Base-by-base conservation (phyloP, 2,797 vertebrate species). In the Acomys russatus region DNA sequence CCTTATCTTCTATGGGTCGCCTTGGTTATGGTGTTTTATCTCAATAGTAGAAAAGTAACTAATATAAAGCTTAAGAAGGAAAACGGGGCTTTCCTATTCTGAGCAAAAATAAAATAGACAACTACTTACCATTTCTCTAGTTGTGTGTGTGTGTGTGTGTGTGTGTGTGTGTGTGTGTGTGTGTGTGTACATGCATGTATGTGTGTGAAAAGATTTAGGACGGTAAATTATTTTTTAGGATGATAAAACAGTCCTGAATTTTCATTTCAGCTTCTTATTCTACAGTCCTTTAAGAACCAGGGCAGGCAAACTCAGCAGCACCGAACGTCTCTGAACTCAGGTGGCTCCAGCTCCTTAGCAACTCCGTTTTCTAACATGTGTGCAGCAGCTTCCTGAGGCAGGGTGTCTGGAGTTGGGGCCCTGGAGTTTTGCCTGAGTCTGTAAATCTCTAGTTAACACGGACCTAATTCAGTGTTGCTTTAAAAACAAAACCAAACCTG, bases 391-490 rank as follows among this genome's bases (percentile, higher is more conserved):
- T 96, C 90, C 76, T 95, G 86, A 84, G 96, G 61, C 56, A 92
- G 74, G 80, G 70, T 96, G 77, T 56, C 94, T 93, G 61, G 66
- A 92, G 82, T 77, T 88, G 83, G 79, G 59, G 51, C 66, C 76
- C 73, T 97, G 96, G 88, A 95, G 96, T 94, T 83, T 96, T 77
- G 93, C 93, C 94, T 68, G 56, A 88, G 23, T 97, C 95, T 97
- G 73, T 94, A 95, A 96, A 94, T 96, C 95, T 96, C 97, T 90
- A 97, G 83, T 88, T 96, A 92, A 94, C 51, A 84, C 68, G 61
- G 59, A 28, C 88, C 71, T 66, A 85, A 93, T 94, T 96, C 80
- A 90, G 76, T 44, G 44, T 49, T 92, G 77, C 35, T 90, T 63
- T 20, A 77, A 83, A 97, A 92, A 66, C 28, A 38, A 74, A 35